Evolutionary conservation across 92 coral and sea anemone species (phyloP).

Genomic region (Diadumene lineata): DNA sequence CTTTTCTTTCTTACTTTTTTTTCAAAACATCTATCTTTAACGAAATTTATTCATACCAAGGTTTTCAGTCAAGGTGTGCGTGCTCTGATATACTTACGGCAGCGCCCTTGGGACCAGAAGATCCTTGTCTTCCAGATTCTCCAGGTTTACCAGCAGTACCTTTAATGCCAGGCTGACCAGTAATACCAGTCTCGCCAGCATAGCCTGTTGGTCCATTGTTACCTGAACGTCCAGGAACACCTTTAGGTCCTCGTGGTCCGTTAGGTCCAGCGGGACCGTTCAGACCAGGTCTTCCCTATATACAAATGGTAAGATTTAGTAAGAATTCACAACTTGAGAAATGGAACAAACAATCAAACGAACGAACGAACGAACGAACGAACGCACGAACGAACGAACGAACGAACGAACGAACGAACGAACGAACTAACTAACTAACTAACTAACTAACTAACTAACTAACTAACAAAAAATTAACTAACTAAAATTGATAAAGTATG

Average conservation of each 20-base stretch:
- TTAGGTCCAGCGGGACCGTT: constrained; percentile 63
- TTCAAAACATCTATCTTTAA: too few relatives aligned
- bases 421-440: too few relatives aligned
- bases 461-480: too few relatives aligned
- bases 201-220: constrained; percentile 50
- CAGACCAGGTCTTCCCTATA: constrained; percentile 54
- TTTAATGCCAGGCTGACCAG: constrained; percentile 53
- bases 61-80: too few relatives aligned
- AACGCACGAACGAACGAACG: too few relatives aligned
- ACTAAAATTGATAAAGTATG: neutral
- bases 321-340: too few relatives aligned
- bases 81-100: constrained; percentile 30
- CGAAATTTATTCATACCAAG: too few relatives aligned
- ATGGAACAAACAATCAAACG: too few relatives aligned
- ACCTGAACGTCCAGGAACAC: constrained; percentile 55
- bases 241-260: constrained; percentile 59
- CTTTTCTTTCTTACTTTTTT: too few relatives aligned
- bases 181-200: constrained; percentile 53
- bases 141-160: constrained; percentile 59
- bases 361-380: too few relatives aligned
- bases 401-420: too few relatives aligned
- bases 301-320: neutral
- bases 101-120: constrained; percentile 62
- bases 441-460: too few relatives aligned
- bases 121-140: constrained; percentile 43